Evolutionary conservation across 2,888 invertebrate genomes (phyloP), one percentile per base, ranked within the genome.

Genomic region (Acronicta alni): DNA sequence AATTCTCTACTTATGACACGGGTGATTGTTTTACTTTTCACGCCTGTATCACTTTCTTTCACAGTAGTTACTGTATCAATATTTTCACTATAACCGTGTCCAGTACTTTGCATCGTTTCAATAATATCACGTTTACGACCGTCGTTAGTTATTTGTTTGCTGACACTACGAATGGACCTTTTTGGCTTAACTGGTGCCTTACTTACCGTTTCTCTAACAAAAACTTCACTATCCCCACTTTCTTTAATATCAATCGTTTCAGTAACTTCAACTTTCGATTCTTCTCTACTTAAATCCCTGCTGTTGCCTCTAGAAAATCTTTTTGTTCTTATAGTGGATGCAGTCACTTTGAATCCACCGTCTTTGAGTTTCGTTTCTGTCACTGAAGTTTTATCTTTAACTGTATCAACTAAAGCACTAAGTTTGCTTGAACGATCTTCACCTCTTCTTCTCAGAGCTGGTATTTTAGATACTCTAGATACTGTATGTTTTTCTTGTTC

Each of bases 401-500:
- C 57, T 17, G 54, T 76, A n/a, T 67, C 55, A 10, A 56, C 55
- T 42, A 62, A 38, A 18, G 61, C 51, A 7, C 39, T 47, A 16
- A 58, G 30, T 66, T 62, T 62, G 23, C 53, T 77, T 3, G 41
- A 10, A 5, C 37, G 30, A 0, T 56, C 59, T 0, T 79, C 75
- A 0, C 86, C 83, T 53, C 89, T 91, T 57, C 76, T 86, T 72
- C 84, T 88, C 0, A 87, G 65, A 32, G 86, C 76, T 0, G 92
- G 92, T 75, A 92, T 90, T 81, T 81, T 92, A 3, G 89, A 87
- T 44, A 79, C 70, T 61, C 66, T 57, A 7, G 56, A 35, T 0
- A 69, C 41, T 12, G 75, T 62, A 17, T 75, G 80, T 0, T 81
- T 71, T 30, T 83, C 81, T 41, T 86, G 73, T 2, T 80, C 81